Evolutionary conservation across 2,888 invertebrate species (phyloP), one percentile per base, ranked within the genome.

Genomic region (Idaea dimidiata): DNA sequence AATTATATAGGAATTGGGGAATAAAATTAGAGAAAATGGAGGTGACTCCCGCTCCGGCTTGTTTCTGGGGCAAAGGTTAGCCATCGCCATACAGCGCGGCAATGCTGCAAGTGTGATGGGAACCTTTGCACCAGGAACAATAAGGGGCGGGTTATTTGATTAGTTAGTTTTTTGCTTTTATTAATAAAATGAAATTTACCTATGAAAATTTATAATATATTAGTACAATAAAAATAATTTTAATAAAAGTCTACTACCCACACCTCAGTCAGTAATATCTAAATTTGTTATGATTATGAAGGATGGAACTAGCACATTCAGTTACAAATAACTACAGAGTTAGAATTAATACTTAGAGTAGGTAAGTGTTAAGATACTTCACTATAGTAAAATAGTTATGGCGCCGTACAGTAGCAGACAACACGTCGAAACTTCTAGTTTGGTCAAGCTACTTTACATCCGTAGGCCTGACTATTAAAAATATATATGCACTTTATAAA

Each of bases 241-340:
- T 59, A 16, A 59, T 69, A 65, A 66, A 63, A 60, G 66, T 59
- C 62, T 66, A 60, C 59, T 54, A 66, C 59, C 82, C 82, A 82
- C 84, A 84, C 81, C 83, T 77, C 79, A 71, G 75, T 66, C 65
- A 62, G 63, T 77, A 78, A 69, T 70, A 71, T 74, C 81, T 83
- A 84, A 81, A 83, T 75, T 83, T 83, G 84, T 83, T 81, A 84
- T 73, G 79, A 83, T 43, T 43, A 43, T 43, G 78, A 84, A 80
- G 85, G 86, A 86, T 86, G 84, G 83, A 87, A 78, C 87, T 87
- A 87, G 86, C 87, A 87, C 85, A 88, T 87, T 86, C 80, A 89
- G 79, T 86, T 81, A 81, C 82, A 80, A 82, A 79, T 80, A 73
- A 74, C 89, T 88, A 88, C 81, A 80, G 78, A 87, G 77, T 87